These are phyloP conservation scores for Todiramphus chloris DNA, from an alignment of 2,113 vertebrate species.

Conservation along the genomic window DNA sequence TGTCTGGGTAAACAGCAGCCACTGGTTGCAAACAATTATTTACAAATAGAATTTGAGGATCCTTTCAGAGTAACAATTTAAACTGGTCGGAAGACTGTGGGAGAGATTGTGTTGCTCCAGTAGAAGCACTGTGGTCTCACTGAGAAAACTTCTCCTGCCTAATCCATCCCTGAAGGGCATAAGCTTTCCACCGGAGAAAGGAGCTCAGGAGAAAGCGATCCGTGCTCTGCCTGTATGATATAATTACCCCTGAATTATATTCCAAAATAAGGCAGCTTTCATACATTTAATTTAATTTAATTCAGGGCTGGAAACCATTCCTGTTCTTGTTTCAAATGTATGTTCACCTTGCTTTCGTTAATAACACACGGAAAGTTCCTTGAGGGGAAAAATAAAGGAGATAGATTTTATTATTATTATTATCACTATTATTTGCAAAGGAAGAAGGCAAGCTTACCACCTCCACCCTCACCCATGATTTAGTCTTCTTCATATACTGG, in stretches of 20 bases:
- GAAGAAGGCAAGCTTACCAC: accelerated
- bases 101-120: neutral
- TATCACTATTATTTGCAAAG: neutral
- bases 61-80: neutral
- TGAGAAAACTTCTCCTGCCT: neutral
- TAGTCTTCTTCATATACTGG: neutral
- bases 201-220: neutral
- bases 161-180: neutral
- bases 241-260: neutral
- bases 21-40: neutral
- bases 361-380: neutral
- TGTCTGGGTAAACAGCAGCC: neutral
- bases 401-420: neutral
- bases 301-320: neutral
- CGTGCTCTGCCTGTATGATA: neutral
- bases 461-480: neutral
- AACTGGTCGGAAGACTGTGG: neutral
- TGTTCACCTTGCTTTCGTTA: neutral
- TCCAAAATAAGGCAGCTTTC: neutral
- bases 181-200: neutral
- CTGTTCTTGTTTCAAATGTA: neutral
- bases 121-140: neutral
- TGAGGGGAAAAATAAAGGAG: accelerated
- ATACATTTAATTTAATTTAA: neutral
- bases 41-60: neutral